Base-by-base conservation (phyloP, 2,113 vertebrate species). In the Zapus hudsonius region DNA sequence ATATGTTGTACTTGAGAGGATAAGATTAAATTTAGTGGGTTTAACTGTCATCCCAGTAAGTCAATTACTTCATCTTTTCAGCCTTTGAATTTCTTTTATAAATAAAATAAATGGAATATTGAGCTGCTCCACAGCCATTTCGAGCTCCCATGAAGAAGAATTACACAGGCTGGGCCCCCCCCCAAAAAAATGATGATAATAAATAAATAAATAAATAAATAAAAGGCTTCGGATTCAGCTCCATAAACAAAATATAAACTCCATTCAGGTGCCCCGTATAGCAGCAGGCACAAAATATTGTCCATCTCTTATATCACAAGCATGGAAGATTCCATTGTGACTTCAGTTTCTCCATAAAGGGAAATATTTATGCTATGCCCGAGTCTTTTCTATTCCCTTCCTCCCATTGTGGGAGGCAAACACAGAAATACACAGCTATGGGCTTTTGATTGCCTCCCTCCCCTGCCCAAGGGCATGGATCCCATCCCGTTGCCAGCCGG, bases 21-120 rank as follows among this genome's bases (percentile, higher is more conserved):
- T 98, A 98, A 98, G 98, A 98, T 98, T 98, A 98, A 98, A 98
- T 98, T 99, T 99, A 98, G 98, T 98, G 98, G 98, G 98, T 98
- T 99, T 98, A 98, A 98, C 98, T 98, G 98, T 98, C 98, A 98
- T 98, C 98, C 98, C 98, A 97, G 98, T 98, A 98, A 98, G 98
- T 98, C 98, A 98, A 99, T 98, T 98, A 98, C 98, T 98, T 98
- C 98, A 98, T 98, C 98, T 98, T 98, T 98, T 98, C 98, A 98
- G 98, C 97, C 98, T 98, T 98, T 98, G 98, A 98, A 98, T 98
- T 98, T 98, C 98, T 98, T 98, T 98, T 98, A 98, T 98, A 98
- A 98, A 98, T 98, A 98, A 98, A 98, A 98, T 98, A 98, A 98
- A 99, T 98, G 98, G 98, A 98, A 99, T 98, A 98, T 98, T 98